Conservation (phyloP, 2,797 vertebrate species). For the Epinephelus coioides region DNA sequence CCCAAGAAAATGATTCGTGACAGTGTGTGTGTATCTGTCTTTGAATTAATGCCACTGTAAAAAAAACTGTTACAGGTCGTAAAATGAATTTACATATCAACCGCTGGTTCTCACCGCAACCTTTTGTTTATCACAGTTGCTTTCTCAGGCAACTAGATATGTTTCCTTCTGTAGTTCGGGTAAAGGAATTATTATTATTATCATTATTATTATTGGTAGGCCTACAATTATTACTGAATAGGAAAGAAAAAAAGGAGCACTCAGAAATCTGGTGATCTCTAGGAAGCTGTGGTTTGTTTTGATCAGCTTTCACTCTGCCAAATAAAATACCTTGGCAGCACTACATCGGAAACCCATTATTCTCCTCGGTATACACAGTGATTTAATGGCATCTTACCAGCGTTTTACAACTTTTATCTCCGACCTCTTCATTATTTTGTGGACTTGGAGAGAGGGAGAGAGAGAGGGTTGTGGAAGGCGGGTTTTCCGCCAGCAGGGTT, state of each 20-base stretch:
- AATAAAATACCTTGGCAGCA: slow-evolving; percentile 22
- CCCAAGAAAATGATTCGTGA: not conserved
- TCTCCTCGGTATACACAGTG: slow-evolving; percentile 12
- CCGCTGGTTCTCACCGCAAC: not conserved
- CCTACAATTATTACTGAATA: not conserved
- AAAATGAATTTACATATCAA: slow-evolving; percentile 5
- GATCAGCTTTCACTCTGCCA: slow-evolving; percentile 9
- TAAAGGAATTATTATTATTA: too few relatives aligned
- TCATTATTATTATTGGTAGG: not conserved
- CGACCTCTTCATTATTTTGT: slow-evolving; percentile 31
- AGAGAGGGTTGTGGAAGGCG: slow-evolving; percentile 72
- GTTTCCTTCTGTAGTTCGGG: not conserved
- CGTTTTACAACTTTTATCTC: slow-evolving; percentile 63
- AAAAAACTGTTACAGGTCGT: not conserved
- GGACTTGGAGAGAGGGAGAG: slow-evolving; percentile 7
- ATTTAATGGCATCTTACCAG: slow-evolving; percentile 45
- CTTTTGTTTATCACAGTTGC: not conserved
- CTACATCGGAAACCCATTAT: slow-evolving; percentile 18
- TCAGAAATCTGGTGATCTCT: not conserved
- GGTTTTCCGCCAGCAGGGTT: slow-evolving; percentile 86
- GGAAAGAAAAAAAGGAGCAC: not conserved
- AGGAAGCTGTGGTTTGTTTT: not conserved
- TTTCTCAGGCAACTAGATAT: not conserved
- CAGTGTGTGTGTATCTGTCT: not conserved
- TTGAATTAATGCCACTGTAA: not conserved